Evolutionary conservation across 2,113 vertebrate species (phyloP).

Genomic region (Alouatta palliata): DNA sequence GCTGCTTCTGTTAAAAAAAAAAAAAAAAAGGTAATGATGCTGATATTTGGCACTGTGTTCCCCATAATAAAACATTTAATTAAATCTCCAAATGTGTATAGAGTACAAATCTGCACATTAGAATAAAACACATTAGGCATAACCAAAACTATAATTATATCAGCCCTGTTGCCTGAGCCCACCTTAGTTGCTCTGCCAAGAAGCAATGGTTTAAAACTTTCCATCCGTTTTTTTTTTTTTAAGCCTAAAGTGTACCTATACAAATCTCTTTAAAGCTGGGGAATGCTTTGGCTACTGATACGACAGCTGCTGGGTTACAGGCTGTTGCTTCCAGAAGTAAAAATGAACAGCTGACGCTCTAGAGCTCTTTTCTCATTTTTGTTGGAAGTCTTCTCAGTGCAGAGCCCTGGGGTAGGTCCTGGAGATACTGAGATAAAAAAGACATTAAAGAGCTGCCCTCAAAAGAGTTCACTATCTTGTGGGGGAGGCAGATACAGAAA

Average conservation of each 20-base stretch:
- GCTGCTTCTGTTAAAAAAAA: not conserved
- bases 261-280: not conserved
- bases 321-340: not conserved
- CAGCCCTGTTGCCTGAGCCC: constrained; percentile 35
- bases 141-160: constrained; percentile 67
- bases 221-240: not conserved
- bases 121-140: constrained; percentile 66
- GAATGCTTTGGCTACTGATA: not conserved
- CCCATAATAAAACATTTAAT: constrained; percentile 68
- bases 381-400: not conserved
- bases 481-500: not conserved
- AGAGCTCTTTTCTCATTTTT: not conserved
- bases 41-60: constrained; percentile 57
- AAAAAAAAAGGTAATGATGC: not conserved
- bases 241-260: not conserved
- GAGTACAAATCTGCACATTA: constrained; percentile 57
- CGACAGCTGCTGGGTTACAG: not conserved
- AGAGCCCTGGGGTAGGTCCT: not conserved
- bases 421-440: not conserved
- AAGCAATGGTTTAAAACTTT: constrained; percentile 55
- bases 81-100: constrained; percentile 63
- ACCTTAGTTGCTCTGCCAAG: constrained; percentile 56
- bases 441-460: not conserved
- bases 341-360: not conserved
- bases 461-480: accelerated